Evolutionary conservation across 2,888 invertebrate genomes (phyloP).

Genomic region (Horisme vitalbata): DNA sequence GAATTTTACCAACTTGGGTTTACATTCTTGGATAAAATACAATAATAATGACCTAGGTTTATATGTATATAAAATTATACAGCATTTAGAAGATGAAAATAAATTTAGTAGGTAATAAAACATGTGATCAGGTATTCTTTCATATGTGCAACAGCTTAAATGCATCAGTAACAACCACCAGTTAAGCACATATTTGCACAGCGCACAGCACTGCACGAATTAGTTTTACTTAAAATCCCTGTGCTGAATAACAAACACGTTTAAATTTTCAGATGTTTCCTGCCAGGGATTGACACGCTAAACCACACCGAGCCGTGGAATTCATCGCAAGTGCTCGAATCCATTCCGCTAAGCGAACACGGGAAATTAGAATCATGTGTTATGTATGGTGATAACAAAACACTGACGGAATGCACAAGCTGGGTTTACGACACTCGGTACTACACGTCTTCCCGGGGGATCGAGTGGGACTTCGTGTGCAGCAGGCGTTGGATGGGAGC

Average conservation of each 20-base stretch:
- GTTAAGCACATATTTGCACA: constrained; percentile 16
- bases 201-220: constrained; percentile 30
- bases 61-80: too few relatives aligned
- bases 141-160: too few relatives aligned
- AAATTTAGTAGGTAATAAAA: too few relatives aligned
- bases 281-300: constrained; percentile 81
- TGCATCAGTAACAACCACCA: not conserved
- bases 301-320: constrained; percentile 80
- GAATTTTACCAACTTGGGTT: too few relatives aligned
- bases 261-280: constrained; percentile 79
- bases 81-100: too few relatives aligned
- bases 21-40: too few relatives aligned
- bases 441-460: constrained; percentile 87
- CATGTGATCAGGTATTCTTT: too few relatives aligned
- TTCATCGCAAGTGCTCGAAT: constrained; percentile 71
- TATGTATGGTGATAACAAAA: constrained; percentile 72
- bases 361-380: constrained; percentile 86
- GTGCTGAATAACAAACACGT: constrained; percentile 17
- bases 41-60: too few relatives aligned
- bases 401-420: constrained; percentile 60
- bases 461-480: constrained; percentile 94
- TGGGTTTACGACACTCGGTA: constrained; percentile 90
- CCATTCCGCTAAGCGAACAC: constrained; percentile 82
- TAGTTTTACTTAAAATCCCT: constrained; percentile 19
- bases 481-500: constrained; percentile 91